Evolutionary conservation across 2,888 invertebrate species (phyloP).

Genomic region (Melieria crassipennis): DNA sequence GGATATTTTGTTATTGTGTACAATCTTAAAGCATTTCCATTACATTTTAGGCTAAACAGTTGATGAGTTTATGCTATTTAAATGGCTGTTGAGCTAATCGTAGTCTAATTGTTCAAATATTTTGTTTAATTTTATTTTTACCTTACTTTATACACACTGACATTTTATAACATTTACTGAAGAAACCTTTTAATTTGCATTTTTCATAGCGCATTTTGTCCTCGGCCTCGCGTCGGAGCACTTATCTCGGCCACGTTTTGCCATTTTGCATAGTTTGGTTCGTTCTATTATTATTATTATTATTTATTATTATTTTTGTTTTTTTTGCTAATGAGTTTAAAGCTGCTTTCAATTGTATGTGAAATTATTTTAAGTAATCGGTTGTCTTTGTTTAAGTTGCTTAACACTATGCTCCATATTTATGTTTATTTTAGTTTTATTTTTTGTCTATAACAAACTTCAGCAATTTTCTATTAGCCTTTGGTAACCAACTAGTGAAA

Average conservation of each 20-base stretch:
- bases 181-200: conserved; percentile 24
- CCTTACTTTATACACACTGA: conserved; percentile 1
- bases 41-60: no score
- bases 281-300: no score
- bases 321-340: not conserved
- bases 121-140: not conserved
- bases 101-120: not conserved
- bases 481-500: no score
- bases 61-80: not conserved
- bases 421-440: no score
- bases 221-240: no score
- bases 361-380: not conserved
- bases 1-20: no score
- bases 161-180: conserved; percentile 11
- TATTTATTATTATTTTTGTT: not conserved
- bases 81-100: not conserved
- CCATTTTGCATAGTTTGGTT: not conserved
- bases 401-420: no score
- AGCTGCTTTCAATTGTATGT: not conserved
- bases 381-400: not conserved
- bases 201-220: no score
- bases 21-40: no score
- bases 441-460: no score
- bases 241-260: not conserved
- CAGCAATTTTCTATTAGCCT: no score